Evolutionary conservation across 2,888 invertebrate genomes (phyloP).

Genomic region (Lepidocyrtinus sp.): DNA sequence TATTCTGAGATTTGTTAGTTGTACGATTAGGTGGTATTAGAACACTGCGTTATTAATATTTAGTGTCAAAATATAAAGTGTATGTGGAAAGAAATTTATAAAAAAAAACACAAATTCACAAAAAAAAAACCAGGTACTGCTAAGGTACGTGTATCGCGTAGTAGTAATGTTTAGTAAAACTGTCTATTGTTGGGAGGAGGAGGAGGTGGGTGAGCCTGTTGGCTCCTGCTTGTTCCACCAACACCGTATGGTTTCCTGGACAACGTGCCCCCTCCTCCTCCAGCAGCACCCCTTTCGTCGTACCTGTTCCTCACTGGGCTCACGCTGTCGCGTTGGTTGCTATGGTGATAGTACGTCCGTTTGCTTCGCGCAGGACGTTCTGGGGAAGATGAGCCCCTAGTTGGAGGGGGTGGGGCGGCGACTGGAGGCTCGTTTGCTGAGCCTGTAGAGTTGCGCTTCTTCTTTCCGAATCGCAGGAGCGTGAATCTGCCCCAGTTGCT

Average conservation of each 20-base stretch:
- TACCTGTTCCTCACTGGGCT: conserved; percentile 8
- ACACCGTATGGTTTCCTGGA: not conserved
- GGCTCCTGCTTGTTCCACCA: no score
- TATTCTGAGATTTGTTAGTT: no score
- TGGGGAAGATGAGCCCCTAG: not conserved
- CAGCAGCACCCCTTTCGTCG: not conserved
- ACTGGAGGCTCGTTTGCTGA: not conserved
- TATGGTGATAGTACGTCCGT: not conserved
- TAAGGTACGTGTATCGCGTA: not conserved
- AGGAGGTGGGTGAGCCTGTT: no score
- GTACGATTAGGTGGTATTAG: no score
- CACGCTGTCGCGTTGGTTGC: not conserved
- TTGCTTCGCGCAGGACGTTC: not conserved
- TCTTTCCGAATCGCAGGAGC: conserved; percentile 1
- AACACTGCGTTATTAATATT: no score
- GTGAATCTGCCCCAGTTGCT: not conserved
- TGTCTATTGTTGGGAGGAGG: not conserved
- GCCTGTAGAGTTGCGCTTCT: not conserved
- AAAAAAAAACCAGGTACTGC: not conserved
- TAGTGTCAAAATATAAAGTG: no score
- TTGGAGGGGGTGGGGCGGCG: not conserved
- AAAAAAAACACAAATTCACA: not conserved
- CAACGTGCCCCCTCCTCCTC: not conserved
- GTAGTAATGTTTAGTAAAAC: not conserved
- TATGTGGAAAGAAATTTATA: not conserved